Evolutionary conservation across 53 echinoderm and acorn worm genomes (phyloP), one percentile per base, ranked within the genome.

Genomic region (Zoroaster sp.): DNA sequence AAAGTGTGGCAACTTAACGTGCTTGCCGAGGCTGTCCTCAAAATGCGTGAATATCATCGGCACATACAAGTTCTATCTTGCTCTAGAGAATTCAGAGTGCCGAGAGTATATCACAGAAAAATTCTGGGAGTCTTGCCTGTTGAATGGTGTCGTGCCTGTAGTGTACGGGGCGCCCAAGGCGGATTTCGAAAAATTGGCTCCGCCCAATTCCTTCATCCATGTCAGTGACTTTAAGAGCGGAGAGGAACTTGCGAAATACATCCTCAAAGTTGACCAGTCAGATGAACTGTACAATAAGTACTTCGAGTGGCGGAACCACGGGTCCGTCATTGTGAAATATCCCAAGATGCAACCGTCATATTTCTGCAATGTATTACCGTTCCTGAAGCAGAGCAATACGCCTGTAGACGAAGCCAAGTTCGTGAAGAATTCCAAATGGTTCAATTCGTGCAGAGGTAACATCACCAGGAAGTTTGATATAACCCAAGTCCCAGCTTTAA

Each of bases 51-150:
- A 89, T 33, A 79, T 94, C 72, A 40, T 95, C 21, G 44, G 70
- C 13, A 81, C 89, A 12, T 95, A 95, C 65, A 95, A 95, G 55
- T 95, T 95, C 71, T 95, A 93, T 63, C 77, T 95, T 12, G 94
- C 95, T 8, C 53, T 95, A 3, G 95, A 96, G 74, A 96, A 96
- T 68, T 89, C 94, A 1, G 96, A 96, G 52, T 96, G 96, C 54
- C 86, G 87, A 25, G 91, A 94, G 15, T 96, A 96, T 46, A 69
- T 96, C 32, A 96, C 96, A 13, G 96, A 96, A 66, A 96, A 96
- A 39, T 87, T 96, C 37, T 96, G 96, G 96, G 83, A 30, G 14
- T 83, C 85, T 28, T 86, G 82, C 13, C 77, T 96, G 1, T 37
- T 53, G 35, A 96, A 96, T 44, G 90, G 88, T 25, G 94, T 96